Base-by-base conservation (phyloP, 2,797 vertebrate genomes). In the Gadopsis bispinosus region DNA sequence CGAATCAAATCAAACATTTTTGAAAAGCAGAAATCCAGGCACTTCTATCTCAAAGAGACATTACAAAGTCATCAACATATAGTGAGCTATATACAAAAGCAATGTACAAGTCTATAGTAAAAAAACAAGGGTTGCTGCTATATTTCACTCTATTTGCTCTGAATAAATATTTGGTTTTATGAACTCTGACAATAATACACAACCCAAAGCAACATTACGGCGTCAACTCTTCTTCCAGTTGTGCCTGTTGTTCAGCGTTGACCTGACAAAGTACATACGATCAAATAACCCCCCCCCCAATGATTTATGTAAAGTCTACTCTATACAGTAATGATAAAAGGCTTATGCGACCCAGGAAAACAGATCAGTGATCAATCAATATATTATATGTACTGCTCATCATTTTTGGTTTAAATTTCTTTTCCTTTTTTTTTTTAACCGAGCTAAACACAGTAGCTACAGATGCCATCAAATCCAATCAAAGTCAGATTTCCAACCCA, bases 91-190 rank as follows among this genome's bases (percentile, higher is more conserved):
- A 81, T 90, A 94, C 92, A 94, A 84, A 74, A 73, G 87, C 73
- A 91, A 91, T 91, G 80, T 92, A 92, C 90, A 93, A 62, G 77
- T 86, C 79, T 89, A 64, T 82, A 78, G 55, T 26, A 26, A 26
- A 39, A 79, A 82, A 82, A 77, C 75, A 73, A 8, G 47, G 19
- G 62, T 73, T 71, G 75, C 70, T 80, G 82, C 64, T 87, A 73
- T 79, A 69, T 73, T 79, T 80, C 69, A 79, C 66, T 73, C 64
- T 70, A 61, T 64, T 64, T 85, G 79, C 37, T 85, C 80, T 87
- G 82, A 90, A 91, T 93, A 92, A 92, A 94, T 92, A 93, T 86
- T 84, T 83, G 80, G 35, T 82, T 86, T 89, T 5, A 64, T 62
- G 73, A 79, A 60, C 65, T 88, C 73, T 70, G 50, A 71, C 48